These are phyloP conservation scores for Dendrocincla fuliginosa DNA, from an alignment of 2,797 vertebrate genomes.

Conservation along the genomic window DNA sequence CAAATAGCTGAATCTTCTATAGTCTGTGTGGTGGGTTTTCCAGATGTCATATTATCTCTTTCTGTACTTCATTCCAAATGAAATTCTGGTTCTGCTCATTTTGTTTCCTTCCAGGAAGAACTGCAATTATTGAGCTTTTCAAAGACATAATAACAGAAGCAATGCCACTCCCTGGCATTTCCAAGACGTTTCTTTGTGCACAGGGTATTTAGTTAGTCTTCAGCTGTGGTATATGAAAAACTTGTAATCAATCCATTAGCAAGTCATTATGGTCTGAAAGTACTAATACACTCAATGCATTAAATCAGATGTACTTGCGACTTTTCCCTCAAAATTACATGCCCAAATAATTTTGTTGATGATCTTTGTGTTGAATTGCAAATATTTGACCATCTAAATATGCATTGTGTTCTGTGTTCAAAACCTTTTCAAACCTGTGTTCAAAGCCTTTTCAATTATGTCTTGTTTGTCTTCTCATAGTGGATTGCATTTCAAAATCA, in stretches of 20 bases:
- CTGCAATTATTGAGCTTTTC: constrained; percentile 7
- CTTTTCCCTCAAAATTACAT: background rate
- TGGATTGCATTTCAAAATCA: background rate
- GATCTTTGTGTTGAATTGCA: background rate
- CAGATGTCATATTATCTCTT: background rate
- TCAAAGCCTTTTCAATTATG: background rate
- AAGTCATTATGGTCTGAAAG: constrained; percentile 26
- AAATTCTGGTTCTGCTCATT: background rate
- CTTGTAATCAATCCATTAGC: constrained; percentile 45
- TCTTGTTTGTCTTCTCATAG: background rate
- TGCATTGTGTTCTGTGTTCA: background rate
- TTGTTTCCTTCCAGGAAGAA: constrained; percentile 16
- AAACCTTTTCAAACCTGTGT: background rate
- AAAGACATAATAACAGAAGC: background rate
- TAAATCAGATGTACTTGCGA: background rate
- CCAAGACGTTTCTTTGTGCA: background rate
- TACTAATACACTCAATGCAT: background rate
- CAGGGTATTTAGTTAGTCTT: background rate
- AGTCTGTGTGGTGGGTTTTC: background rate
- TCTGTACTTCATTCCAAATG: background rate
- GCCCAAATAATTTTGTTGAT: constrained; percentile 21
- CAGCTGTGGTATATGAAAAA: background rate
- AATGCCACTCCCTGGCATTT: background rate
- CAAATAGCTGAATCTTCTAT: background rate
- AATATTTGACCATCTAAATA: constrained; percentile 1